These are phyloP conservation scores for Argyrosomus regius DNA, from an alignment of 2,797 vertebrate genomes.

Conservation along the genomic window DNA sequence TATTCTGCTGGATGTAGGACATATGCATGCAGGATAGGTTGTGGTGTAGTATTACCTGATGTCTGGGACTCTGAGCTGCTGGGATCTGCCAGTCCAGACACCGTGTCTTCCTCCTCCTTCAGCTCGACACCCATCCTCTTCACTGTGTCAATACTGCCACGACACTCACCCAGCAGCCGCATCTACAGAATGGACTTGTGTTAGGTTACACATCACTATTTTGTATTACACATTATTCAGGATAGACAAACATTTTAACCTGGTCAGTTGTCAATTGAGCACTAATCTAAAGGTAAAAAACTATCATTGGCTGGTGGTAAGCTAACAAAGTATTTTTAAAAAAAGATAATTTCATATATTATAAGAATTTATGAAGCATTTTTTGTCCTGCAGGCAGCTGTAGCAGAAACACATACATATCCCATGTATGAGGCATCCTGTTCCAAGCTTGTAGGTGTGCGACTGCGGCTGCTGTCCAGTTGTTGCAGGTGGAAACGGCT, in stretches of 20 bases:
- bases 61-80: conserved; percentile 94
- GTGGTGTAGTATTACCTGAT: conserved; percentile 83
- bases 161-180: conserved; percentile 93
- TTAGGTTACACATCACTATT: not conserved
- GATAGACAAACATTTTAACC: not conserved
- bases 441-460: conserved; percentile 90
- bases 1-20: not conserved
- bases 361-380: not conserved
- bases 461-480: conserved; percentile 88
- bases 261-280: not conserved
- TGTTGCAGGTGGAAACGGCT: conserved; percentile 91
- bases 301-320: not conserved
- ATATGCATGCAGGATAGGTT: not conserved
- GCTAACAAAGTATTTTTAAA: not conserved
- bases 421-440: conserved; percentile 92
- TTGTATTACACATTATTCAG: not conserved
- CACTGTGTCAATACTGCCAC: conserved; percentile 92
- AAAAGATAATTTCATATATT: too few relatives aligned
- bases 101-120: conserved; percentile 90
- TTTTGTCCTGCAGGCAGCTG: not conserved
- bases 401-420: conserved; percentile 87
- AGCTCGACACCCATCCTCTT: conserved; percentile 90
- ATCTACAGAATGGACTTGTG: conserved; percentile 79
- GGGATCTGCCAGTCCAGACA: conserved; percentile 91
- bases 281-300: not conserved